phyloP scores from a whole-genome alignment of 2,888 invertebrate genomes.

The Lithophane socia region DNA sequence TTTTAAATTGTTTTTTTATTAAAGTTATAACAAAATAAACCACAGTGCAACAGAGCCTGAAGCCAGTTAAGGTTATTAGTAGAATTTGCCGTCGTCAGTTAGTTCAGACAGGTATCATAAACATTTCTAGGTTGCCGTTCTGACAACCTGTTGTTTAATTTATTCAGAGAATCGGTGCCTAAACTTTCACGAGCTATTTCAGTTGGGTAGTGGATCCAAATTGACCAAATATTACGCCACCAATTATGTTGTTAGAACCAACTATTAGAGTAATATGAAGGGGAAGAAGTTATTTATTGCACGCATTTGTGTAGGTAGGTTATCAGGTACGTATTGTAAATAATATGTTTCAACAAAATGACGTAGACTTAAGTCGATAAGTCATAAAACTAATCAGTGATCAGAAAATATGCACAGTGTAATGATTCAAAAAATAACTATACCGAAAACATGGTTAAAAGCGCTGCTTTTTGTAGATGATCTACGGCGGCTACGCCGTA shows the following conservation, averaged over 20 bases:
- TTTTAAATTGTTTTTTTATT: conserved; percentile 1
- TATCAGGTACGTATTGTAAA: background rate
- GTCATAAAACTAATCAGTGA: background rate
- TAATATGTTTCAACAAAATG: background rate
- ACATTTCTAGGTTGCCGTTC: conserved; percentile 56
- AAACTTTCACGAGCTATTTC: conserved; percentile 47
- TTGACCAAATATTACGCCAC: conserved; percentile 52
- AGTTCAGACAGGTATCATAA: conserved; percentile 58
- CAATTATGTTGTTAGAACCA: conserved; percentile 46
- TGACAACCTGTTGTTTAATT: conserved; percentile 63
- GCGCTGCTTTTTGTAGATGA: conserved; percentile 5
- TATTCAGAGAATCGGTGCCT: conserved; percentile 32
- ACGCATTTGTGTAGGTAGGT: conserved; percentile 5
- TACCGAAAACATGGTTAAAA: conserved; percentile 7
- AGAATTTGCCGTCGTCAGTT: conserved; percentile 40
- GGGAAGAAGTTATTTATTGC: conserved; percentile 11
- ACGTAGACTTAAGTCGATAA: background rate
- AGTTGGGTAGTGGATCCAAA: conserved; percentile 30
- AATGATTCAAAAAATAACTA: background rate
- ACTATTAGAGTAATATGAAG: conserved; percentile 37
- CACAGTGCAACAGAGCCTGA: conserved; percentile 6
- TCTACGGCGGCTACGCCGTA: conserved; percentile 57
- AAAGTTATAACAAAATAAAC: background rate
- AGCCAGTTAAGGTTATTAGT: conserved; percentile 22
- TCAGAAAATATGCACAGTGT: background rate